Percentiles rank a stretch among this genome's conserved stretches.
These are phyloP conservation scores for Prolemur simus DNA, from an alignment of 2,113 vertebrate genomes.

Conservation along the genomic window DNA sequence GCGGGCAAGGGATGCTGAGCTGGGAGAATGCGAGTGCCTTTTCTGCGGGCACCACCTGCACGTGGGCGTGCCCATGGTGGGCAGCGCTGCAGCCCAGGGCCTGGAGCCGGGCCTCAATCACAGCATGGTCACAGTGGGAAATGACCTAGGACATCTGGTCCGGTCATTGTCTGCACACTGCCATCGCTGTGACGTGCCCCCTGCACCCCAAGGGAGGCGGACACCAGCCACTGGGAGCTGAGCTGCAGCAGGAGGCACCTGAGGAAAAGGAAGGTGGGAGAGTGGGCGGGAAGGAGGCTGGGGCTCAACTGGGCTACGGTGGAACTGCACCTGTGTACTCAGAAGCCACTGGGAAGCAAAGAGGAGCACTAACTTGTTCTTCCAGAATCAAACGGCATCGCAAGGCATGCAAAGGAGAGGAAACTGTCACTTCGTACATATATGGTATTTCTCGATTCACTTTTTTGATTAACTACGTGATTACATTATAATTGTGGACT, in stretches of 20 bases:
- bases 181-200: not conserved
- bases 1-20: not conserved
- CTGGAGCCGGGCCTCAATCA: not conserved
- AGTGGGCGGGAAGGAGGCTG: not conserved
- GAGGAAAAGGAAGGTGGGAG: not conserved
- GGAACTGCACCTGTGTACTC: not conserved
- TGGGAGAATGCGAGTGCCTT: not conserved
- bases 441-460: conserved; percentile 61
- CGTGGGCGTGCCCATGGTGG: not conserved
- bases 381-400: conserved; percentile 39
- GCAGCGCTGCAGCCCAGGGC: not conserved
- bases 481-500: conserved; percentile 73
- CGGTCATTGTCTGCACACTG: accelerated
- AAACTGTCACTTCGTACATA: conserved; percentile 27
- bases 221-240: not conserved
- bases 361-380: not conserved
- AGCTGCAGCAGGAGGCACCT: not conserved
- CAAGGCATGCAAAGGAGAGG: conserved; percentile 48
- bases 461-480: conserved; percentile 76
- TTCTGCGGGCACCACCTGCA: not conserved
- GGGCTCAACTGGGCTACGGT: not conserved
- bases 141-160: not conserved
- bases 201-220: not conserved
- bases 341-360: conserved; percentile 31
- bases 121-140: not conserved